Conservation (phyloP, 2,888 invertebrate genomes). For the Mythimna loreyi region DNA sequence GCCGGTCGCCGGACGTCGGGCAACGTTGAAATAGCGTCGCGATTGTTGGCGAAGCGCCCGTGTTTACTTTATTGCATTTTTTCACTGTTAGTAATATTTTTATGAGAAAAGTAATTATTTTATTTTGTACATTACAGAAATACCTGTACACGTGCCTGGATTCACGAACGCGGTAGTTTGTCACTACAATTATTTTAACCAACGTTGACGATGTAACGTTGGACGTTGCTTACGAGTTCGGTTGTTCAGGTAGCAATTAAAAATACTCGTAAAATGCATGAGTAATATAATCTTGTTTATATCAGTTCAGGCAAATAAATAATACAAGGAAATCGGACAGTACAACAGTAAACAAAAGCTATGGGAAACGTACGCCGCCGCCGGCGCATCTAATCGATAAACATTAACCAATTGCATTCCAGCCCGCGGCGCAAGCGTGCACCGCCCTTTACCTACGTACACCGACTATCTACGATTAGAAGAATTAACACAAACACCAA, state of each 20-base stretch:
- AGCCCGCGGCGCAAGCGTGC: slow-evolving; percentile 64
- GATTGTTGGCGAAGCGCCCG: slow-evolving; percentile 83
- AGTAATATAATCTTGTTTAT: slow-evolving; percentile 23
- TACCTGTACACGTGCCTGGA: slow-evolving; percentile 55
- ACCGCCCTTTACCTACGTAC: slow-evolving; percentile 60
- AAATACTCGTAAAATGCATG: slow-evolving; percentile 1
- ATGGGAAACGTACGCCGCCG: slow-evolving; percentile 72
- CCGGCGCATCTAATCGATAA: slow-evolving; percentile 84
- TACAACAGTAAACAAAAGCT: slow-evolving; percentile 67
- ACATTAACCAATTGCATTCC: slow-evolving; percentile 81
- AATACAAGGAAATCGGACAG: slow-evolving; percentile 59
- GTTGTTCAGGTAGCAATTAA: slow-evolving; percentile 11
- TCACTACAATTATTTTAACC: slow-evolving; percentile 23
- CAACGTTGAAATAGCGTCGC: slow-evolving; percentile 82
- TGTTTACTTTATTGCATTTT: slow-evolving; percentile 81
- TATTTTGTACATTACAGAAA: slow-evolving; percentile 66
- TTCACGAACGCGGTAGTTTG: slow-evolving; percentile 48
- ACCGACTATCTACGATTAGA: slow-evolving; percentile 45
- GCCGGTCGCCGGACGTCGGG: slow-evolving; percentile 67
- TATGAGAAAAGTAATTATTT: slow-evolving; percentile 73
- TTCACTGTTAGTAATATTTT: slow-evolving; percentile 74
- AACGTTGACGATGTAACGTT: background rate
- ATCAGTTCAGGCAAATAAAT: slow-evolving; percentile 42
- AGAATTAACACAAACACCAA: slow-evolving; percentile 62
- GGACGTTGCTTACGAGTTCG: background rate